Evolutionary conservation across 2,888 invertebrate species (phyloP).

Genomic region (Troides helena): DNA sequence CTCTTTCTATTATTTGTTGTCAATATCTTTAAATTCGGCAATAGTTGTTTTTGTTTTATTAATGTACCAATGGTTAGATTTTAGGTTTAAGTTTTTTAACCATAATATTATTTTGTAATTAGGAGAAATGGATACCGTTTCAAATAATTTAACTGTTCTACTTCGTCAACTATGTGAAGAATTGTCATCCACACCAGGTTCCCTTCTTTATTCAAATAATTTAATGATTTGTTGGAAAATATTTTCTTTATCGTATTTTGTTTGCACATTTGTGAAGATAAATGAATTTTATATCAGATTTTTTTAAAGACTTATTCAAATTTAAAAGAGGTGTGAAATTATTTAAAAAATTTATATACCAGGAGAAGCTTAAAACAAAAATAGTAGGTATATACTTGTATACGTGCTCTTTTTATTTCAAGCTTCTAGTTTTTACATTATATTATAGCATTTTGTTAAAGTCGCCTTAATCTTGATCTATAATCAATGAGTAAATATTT

Average conservation of each 20-base stretch:
- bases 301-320: constrained; percentile 35
- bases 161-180: constrained; percentile 67
- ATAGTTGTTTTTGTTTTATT: constrained; percentile 8
- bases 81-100: neutral
- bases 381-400: neutral
- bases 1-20: constrained; percentile 5
- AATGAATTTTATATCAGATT: constrained; percentile 57
- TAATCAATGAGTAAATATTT: neutral
- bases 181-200: constrained; percentile 70
- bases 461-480: neutral
- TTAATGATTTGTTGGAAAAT: neutral
- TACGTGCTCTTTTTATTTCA: neutral
- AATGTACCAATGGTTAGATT: neutral
- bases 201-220: constrained; percentile 47
- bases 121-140: constrained; percentile 48
- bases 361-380: too few relatives aligned
- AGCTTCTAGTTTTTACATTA: neutral
- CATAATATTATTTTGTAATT: constrained; percentile 4
- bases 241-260: neutral
- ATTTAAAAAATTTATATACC: neutral
- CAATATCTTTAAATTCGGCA: constrained; percentile 7
- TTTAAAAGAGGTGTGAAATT: constrained; percentile 28
- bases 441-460: neutral
- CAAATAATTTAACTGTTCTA: constrained; percentile 56
- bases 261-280: neutral